phyloP scores from a whole-genome alignment of 2,888 invertebrate genomes.

The Sycophila texana region DNA sequence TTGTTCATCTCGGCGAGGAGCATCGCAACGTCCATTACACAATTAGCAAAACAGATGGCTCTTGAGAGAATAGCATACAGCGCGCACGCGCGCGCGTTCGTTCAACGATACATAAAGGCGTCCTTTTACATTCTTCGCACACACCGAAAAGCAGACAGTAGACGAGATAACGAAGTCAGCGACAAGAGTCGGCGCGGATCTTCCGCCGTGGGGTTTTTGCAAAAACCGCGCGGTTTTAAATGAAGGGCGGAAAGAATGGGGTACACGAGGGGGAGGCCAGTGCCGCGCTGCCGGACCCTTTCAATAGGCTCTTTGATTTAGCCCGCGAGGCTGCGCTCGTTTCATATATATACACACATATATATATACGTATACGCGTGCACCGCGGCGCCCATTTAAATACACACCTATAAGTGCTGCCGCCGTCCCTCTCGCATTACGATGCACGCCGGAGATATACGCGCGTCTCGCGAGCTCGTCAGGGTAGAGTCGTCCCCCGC shows the following conservation, averaged over 20 bases:
- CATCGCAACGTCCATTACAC: background rate
- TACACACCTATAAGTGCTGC: conserved; percentile 21
- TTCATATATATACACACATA: conserved; percentile 66
- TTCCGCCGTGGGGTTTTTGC: too few relatives aligned
- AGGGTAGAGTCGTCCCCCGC: background rate
- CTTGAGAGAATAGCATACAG: too few relatives aligned
- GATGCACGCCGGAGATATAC: background rate
- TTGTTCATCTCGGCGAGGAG: too few relatives aligned
- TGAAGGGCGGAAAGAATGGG: background rate
- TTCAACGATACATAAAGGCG: too few relatives aligned
- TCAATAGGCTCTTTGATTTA: conserved; percentile 72
- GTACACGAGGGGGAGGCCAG: conserved; percentile 58
- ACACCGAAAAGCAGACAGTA: too few relatives aligned
- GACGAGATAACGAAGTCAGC: too few relatives aligned
- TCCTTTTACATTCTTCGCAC: too few relatives aligned
- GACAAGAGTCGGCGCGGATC: too few relatives aligned
- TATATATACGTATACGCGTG: conserved; percentile 60
- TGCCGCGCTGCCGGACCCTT: conserved; percentile 38
- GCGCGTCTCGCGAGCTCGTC: background rate
- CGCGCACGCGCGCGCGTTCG: too few relatives aligned
- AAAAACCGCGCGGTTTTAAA: too few relatives aligned
- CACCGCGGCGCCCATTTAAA: conserved; percentile 10
- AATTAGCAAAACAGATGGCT: background rate
- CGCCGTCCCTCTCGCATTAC: conserved; percentile 27
- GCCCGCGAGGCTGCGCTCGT: conserved; percentile 62